phyloP scores from a whole-genome alignment of 2,113 vertebrate genomes.

The Caracal caracal region DNA sequence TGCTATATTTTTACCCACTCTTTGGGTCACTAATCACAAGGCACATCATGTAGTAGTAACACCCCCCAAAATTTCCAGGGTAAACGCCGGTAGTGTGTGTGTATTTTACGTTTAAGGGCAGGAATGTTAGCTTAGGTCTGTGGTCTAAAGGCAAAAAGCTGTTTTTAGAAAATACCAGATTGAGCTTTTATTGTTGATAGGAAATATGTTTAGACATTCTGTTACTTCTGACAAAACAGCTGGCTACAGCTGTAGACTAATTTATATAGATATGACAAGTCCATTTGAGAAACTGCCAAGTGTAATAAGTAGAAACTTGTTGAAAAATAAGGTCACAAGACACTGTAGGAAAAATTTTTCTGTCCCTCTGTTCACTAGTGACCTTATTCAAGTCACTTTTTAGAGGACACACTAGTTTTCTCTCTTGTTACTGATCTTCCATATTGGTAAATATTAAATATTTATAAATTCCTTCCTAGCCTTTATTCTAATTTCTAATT shows the following conservation, averaged over 20 bases:
- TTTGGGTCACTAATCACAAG: conserved; percentile 37
- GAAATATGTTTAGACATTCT: conserved; percentile 41
- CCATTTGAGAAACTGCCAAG: conserved; percentile 42
- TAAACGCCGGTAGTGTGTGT: not conserved
- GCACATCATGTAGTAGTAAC: not conserved
- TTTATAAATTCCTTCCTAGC: not conserved
- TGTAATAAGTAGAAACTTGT: not conserved
- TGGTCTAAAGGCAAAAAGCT: conserved; percentile 38
- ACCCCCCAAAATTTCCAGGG: conserved; percentile 26
- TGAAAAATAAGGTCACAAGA: conserved; percentile 25
- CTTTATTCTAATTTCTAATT: not conserved
- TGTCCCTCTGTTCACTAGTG: not conserved
- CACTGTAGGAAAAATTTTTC: not conserved
- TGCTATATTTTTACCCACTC: not conserved
- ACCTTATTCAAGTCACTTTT: not conserved
- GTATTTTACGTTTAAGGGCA: conserved; percentile 31
- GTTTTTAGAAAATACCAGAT: conserved; percentile 64
- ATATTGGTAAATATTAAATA: not conserved
- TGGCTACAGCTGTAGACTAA: conserved; percentile 25
- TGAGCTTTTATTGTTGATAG: conserved; percentile 55
- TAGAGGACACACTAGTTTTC: not conserved
- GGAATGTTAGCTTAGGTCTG: conserved; percentile 31
- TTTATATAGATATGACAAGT: not conserved
- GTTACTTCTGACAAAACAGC: conserved; percentile 32
- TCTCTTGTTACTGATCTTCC: not conserved